phyloP scores from a whole-genome alignment of 2,888 invertebrate genomes.

The Andrena bicolor region DNA sequence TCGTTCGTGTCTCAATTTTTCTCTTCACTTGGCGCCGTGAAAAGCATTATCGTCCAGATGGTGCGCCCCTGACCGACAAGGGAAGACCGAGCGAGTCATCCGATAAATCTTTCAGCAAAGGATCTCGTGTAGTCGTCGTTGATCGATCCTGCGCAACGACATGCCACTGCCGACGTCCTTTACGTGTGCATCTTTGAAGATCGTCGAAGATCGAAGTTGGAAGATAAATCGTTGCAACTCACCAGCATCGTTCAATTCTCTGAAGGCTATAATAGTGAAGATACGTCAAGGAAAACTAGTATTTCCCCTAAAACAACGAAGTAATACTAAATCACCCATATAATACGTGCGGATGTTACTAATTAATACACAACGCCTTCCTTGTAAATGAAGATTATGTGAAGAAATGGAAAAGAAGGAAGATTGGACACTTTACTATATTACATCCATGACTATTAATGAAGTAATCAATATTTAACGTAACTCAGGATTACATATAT shows the following conservation, averaged over 20 bases:
- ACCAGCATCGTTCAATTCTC: conserved; percentile 1
- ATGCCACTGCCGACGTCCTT: conserved; percentile 21
- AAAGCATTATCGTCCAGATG: conserved; percentile 22
- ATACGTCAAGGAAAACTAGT: not conserved
- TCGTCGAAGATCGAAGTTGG: conserved; percentile 30
- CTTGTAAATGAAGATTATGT: too few relatives aligned
- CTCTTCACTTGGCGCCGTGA: conserved; percentile 20
- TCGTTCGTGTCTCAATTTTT: not conserved
- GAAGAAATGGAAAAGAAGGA: too few relatives aligned
- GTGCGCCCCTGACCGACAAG: conserved; percentile 17
- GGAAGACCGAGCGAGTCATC: conserved; percentile 39
- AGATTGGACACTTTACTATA: too few relatives aligned
- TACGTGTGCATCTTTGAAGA: conserved; percentile 11
- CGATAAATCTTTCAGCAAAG: conserved; percentile 39
- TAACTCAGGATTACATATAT: too few relatives aligned
- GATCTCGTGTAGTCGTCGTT: conserved; percentile 19
- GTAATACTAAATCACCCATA: not conserved
- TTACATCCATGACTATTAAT: too few relatives aligned
- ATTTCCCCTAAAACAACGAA: not conserved
- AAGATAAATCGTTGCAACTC: conserved; percentile 47
- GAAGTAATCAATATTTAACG: too few relatives aligned
- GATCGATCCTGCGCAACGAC: conserved; percentile 41
- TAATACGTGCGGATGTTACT: too few relatives aligned
- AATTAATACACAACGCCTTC: too few relatives aligned
- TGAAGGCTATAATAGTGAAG: conserved; percentile 1